Percentiles rank a stretch among this genome's conserved stretches.
Evolutionary conservation across 2,113 vertebrate genomes (phyloP).

Genomic region (Rhinolophus ferrumequinum): DNA sequence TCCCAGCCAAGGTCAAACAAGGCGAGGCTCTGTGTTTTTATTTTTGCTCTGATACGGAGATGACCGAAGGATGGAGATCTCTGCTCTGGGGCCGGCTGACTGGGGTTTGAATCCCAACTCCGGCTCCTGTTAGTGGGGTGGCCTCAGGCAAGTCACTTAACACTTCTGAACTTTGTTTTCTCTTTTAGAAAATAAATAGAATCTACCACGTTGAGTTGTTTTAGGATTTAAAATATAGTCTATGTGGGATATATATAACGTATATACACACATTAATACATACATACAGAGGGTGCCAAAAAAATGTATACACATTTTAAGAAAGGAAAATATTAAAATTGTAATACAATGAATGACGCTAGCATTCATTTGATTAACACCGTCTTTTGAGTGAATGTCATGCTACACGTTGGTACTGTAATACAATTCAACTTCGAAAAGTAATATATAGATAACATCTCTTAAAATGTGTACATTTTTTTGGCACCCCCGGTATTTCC

Average conservation of each 20-base stretch:
- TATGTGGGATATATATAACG: background rate
- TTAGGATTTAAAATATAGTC: background rate
- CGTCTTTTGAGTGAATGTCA: too few relatives aligned
- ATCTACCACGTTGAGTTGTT: background rate
- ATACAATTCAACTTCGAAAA: too few relatives aligned
- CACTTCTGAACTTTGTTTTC: background rate
- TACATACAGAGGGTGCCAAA: too few relatives aligned
- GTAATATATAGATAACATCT: too few relatives aligned
- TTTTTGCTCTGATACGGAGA: background rate
- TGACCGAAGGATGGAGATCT: background rate
- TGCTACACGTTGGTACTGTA: too few relatives aligned
- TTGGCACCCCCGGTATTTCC: background rate
- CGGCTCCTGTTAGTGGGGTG: background rate
- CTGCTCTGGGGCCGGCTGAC: background rate
- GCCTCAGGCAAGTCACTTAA: background rate
- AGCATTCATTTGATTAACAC: too few relatives aligned
- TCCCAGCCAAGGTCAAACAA: background rate
- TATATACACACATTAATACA: background rate
- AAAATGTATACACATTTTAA: too few relatives aligned
- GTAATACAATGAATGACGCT: too few relatives aligned
- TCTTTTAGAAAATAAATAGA: constrained; percentile 5
- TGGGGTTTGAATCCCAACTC: background rate
- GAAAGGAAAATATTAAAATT: too few relatives aligned
- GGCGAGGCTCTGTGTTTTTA: background rate
- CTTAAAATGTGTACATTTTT: too few relatives aligned